Conservation (phyloP, 2,797 vertebrate species). For the Cyclura pinguis region DNA sequence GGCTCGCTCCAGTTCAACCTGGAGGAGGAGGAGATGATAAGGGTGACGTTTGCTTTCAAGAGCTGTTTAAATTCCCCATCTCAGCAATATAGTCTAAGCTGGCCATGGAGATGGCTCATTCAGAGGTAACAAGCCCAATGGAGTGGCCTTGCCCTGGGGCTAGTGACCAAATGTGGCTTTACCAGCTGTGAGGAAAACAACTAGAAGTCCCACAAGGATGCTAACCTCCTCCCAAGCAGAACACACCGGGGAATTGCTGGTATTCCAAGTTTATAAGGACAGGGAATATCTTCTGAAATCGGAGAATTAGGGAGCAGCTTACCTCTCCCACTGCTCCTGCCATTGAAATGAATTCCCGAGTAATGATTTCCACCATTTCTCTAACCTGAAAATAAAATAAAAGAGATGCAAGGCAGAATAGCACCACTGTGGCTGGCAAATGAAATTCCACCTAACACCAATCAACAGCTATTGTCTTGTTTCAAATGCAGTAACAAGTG, state of each 20-base stretch:
- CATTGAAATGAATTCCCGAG: conserved; percentile 95
- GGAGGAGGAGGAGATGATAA: not conserved
- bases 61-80: not conserved
- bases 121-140: too few species aligned
- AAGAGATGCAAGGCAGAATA: too few species aligned
- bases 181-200: not conserved
- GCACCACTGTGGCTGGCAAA: too few species aligned
- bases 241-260: not conserved
- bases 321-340: conserved; percentile 90
- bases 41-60: not conserved
- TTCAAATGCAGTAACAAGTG: too few species aligned
- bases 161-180: not conserved
- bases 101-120: not conserved
- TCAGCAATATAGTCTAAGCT: not conserved
- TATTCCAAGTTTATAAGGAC: not conserved
- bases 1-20: conserved; percentile 95
- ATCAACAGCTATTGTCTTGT: not conserved
- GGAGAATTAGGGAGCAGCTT: conserved; percentile 44
- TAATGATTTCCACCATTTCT: conserved; percentile 99
- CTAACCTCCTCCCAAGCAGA: not conserved
- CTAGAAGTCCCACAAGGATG: not conserved
- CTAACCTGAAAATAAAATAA: conserved; percentile 82
- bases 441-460: not conserved
- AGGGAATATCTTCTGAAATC: not conserved
- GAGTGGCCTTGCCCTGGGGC: not conserved